A percentile compares a stretch with the other conserved stretches of the same genome.
Evolutionary conservation across 2,888 invertebrate genomes (phyloP).

Genomic region (Eilema sororculum): DNA sequence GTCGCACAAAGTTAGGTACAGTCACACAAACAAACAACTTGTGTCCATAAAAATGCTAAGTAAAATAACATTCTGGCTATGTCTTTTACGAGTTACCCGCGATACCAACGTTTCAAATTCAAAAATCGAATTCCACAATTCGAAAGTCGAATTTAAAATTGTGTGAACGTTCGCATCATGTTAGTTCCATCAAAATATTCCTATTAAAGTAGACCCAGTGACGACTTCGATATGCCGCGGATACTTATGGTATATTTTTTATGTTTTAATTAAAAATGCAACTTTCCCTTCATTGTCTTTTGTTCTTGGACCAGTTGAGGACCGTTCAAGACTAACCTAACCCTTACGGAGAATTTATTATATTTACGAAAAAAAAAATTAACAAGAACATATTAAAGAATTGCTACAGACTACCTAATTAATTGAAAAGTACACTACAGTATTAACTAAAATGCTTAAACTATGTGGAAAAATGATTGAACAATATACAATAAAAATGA

Average conservation of each 20-base stretch:
- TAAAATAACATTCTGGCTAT: slow-evolving; percentile 75
- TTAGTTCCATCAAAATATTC: slow-evolving; percentile 33
- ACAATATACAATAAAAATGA: slow-evolving; percentile 86
- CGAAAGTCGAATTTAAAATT: slow-evolving; percentile 52
- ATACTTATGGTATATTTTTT: slow-evolving; percentile 59
- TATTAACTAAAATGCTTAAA: slow-evolving; percentile 84
- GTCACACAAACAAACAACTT: slow-evolving; percentile 76
- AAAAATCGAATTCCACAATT: slow-evolving; percentile 55
- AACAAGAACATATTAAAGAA: slow-evolving; percentile 84
- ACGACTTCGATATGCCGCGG: slow-evolving; percentile 49
- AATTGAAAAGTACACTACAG: slow-evolving; percentile 82
- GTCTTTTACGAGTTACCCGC: slow-evolving; percentile 69
- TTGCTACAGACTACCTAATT: slow-evolving; percentile 83
- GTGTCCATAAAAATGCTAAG: slow-evolving; percentile 73
- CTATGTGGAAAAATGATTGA: slow-evolving; percentile 86
- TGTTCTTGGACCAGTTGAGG: slow-evolving; percentile 79
- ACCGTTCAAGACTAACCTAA: slow-evolving; percentile 80
- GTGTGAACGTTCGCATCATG: slow-evolving; percentile 43
- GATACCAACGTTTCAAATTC: slow-evolving; percentile 57
- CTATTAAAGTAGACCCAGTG: slow-evolving; percentile 42
- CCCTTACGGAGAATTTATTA: slow-evolving; percentile 79
- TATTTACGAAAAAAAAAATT: slow-evolving; percentile 81
- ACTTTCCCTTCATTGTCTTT: slow-evolving; percentile 84
- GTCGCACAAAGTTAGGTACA: slow-evolving; percentile 67
- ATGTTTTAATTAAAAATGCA: slow-evolving; percentile 76